Evolutionary conservation across 1,140 invertebrate species (phyloP).

Genomic region (Luehdorfia chinensis): DNA sequence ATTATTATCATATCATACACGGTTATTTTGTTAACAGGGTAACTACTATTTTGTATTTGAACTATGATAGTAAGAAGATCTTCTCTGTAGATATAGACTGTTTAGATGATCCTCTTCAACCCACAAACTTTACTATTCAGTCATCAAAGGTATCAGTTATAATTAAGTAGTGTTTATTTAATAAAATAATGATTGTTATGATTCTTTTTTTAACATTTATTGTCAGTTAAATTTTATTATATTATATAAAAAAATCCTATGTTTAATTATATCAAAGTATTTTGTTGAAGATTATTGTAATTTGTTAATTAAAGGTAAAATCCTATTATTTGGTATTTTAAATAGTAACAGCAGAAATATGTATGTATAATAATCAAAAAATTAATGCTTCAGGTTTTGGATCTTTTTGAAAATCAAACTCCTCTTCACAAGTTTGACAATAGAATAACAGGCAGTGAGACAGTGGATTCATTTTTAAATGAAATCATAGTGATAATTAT

Average conservation of each 20-base stretch:
- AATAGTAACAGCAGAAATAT: too few species aligned
- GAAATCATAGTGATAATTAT: conserved; percentile 85
- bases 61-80: conserved; percentile 58
- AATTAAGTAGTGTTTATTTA: not conserved
- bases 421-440: conserved; percentile 55
- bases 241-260: too few species aligned
- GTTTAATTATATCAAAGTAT: too few species aligned
- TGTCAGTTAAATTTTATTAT: too few species aligned
- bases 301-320: too few species aligned
- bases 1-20: conserved; percentile 9
- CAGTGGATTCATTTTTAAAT: conserved; percentile 67
- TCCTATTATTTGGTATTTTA: too few species aligned
- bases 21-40: conserved; percentile 38
- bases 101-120: conserved; percentile 61
- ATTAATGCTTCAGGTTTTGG: conserved; percentile 40
- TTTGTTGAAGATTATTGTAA: too few species aligned
- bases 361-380: conserved; percentile 2
- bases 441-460: conserved; percentile 68
- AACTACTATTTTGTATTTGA: conserved; percentile 54
- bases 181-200: not conserved
- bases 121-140: conserved; percentile 59
- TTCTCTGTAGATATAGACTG: conserved; percentile 55
- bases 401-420: conserved; percentile 47
- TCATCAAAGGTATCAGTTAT: conserved; percentile 45
- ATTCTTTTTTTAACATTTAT: conserved; percentile 4